A percentile compares a stretch with the other conserved stretches of the same genome.
phyloP scores from a whole-genome alignment of 2,888 invertebrate genomes.

The Cheilosia vernalis region DNA sequence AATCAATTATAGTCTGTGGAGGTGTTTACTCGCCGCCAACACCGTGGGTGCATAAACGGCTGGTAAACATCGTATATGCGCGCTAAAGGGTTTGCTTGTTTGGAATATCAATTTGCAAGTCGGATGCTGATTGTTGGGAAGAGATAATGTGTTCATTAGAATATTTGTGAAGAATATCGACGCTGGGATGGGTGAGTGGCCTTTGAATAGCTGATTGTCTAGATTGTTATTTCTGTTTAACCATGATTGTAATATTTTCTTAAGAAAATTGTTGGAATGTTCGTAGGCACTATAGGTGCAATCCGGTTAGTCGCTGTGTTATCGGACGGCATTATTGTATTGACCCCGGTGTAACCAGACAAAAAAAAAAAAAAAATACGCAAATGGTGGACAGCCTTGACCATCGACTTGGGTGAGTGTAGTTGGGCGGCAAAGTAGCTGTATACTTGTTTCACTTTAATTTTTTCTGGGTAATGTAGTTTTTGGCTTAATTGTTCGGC shows the following conservation, averaged over 20 bases:
- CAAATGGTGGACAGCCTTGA: conserved; percentile 2
- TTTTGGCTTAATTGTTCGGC: not conserved
- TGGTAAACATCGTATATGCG: not conserved
- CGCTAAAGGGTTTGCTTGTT: not conserved
- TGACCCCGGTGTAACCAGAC: not conserved
- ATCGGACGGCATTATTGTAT: not conserved
- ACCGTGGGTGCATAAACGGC: not conserved
- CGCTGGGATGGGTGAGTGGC: not conserved
- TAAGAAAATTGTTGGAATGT: not conserved
- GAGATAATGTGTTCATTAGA: conserved; percentile 2
- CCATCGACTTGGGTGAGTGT: not conserved
- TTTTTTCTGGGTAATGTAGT: not conserved
- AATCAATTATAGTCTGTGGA: not conserved
- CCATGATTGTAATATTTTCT: not conserved
- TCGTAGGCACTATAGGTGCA: no score
- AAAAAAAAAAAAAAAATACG: not conserved
- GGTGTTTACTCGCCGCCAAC: not conserved
- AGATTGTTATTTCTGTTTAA: not conserved
- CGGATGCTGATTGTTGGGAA: not conserved
- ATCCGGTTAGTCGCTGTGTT: no score
- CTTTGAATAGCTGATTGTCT: not conserved
- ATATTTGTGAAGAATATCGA: not conserved
- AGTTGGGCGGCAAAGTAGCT: not conserved
- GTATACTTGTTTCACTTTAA: not conserved
- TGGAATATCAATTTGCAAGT: conserved; percentile 4